Evolutionary conservation across 2,113 vertebrate genomes (phyloP).

Genomic region (Eupsittula cactorum): DNA sequence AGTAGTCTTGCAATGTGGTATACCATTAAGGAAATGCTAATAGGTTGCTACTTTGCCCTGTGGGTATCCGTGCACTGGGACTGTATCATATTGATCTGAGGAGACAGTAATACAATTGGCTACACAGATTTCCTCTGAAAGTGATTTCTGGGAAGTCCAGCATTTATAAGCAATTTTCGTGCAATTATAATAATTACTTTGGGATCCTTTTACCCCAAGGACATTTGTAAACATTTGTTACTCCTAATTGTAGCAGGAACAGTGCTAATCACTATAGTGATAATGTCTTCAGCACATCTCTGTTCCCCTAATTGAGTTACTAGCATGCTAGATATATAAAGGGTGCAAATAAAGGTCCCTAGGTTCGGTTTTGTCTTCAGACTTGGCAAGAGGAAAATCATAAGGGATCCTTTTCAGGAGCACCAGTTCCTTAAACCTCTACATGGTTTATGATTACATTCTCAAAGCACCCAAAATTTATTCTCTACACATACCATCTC

Average conservation of each 20-base stretch:
- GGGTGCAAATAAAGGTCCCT: background rate
- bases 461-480: background rate
- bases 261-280: background rate
- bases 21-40: conserved; percentile 44
- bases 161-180: conserved; percentile 7
- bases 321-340: background rate
- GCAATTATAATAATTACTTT: conserved; percentile 10
- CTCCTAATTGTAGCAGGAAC: background rate
- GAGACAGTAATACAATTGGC: background rate
- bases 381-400: background rate
- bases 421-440: background rate
- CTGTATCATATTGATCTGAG: conserved; percentile 15
- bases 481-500: background rate
- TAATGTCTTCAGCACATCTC: background rate
- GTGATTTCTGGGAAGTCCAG: conserved; percentile 8
- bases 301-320: background rate
- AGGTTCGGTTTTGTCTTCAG: background rate
- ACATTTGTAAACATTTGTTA: conserved; percentile 6
- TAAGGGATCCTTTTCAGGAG: background rate
- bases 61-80: background rate
- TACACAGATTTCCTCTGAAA: background rate
- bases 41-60: background rate
- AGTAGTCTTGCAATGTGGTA: background rate
- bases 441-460: background rate
- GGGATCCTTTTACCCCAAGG: conserved; percentile 23